These are phyloP conservation scores for Pseudobourletiella spinata DNA, from an alignment of 1,140 invertebrate species.

Conservation along the genomic window DNA sequence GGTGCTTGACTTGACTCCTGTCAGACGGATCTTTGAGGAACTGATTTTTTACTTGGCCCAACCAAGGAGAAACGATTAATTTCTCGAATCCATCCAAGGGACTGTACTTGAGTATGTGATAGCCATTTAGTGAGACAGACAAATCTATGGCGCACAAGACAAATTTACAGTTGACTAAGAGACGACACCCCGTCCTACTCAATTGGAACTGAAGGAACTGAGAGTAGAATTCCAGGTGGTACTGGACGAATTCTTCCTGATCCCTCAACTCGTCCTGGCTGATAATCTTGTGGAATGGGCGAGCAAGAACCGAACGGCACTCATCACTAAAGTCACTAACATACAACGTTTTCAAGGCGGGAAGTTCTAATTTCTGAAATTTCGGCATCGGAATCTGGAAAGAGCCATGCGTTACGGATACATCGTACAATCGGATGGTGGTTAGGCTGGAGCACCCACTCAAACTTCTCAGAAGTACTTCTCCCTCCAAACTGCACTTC, in stretches of 20 bases:
- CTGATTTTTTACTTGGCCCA: background rate
- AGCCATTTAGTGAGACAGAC: background rate
- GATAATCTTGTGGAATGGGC: background rate
- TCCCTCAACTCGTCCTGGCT: background rate
- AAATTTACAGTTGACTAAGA: background rate
- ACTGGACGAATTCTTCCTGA: background rate
- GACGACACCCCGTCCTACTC: background rate
- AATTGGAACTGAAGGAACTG: background rate
- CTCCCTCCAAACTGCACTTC: background rate
- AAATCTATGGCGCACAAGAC: background rate
- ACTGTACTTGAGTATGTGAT: background rate
- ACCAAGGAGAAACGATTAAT: background rate
- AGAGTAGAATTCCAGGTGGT: background rate
- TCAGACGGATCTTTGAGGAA: background rate
- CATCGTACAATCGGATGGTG: background rate
- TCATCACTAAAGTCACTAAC: background rate
- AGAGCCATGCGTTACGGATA: background rate
- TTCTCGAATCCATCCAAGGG: background rate
- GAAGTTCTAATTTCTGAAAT: background rate
- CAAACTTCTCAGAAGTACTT: background rate
- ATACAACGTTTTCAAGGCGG: background rate
- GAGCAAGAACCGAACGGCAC: background rate
- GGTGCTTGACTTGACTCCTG: background rate
- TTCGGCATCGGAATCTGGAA: background rate
- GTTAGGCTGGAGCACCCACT: background rate